Conservation (phyloP, 2,797 vertebrate species). For the Eremophila alpestris region DNA sequence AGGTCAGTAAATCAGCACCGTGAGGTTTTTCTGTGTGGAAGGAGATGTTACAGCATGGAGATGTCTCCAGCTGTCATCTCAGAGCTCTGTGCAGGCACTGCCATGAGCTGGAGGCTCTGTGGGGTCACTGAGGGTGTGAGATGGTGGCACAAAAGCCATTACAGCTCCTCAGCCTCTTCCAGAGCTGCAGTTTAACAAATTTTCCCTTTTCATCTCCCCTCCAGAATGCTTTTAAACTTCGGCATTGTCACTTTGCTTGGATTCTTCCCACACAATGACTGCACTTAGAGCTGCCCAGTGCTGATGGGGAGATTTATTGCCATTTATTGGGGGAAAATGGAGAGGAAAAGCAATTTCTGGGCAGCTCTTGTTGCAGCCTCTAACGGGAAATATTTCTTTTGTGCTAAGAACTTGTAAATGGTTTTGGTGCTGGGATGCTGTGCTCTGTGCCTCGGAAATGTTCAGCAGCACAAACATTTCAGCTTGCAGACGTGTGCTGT, state of each 20-base stretch:
- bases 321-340: background rate
- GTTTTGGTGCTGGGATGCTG: background rate
- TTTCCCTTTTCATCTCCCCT: background rate
- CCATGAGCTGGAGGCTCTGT: background rate
- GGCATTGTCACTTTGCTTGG: background rate
- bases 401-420: constrained; percentile 1
- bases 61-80: background rate
- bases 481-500: background rate
- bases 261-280: background rate
- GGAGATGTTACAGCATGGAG: background rate
- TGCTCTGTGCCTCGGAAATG: background rate
- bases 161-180: background rate
- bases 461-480: background rate
- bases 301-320: constrained; percentile 20
- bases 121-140: background rate
- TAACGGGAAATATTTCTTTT: constrained; percentile 2
- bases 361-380: background rate
- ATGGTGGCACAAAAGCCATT: background rate
- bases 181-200: background rate
- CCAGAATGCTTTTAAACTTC: constrained; percentile 15
- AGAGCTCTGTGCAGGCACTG: background rate
- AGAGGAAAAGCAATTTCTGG: constrained; percentile 35
- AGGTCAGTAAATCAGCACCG: background rate
- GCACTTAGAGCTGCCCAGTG: constrained; percentile 20
- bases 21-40: background rate